Percentiles rank a stretch among this genome's conserved stretches.
Conservation (phyloP, 2,797 vertebrate species). For the Crypturellus tataupa region DNA sequence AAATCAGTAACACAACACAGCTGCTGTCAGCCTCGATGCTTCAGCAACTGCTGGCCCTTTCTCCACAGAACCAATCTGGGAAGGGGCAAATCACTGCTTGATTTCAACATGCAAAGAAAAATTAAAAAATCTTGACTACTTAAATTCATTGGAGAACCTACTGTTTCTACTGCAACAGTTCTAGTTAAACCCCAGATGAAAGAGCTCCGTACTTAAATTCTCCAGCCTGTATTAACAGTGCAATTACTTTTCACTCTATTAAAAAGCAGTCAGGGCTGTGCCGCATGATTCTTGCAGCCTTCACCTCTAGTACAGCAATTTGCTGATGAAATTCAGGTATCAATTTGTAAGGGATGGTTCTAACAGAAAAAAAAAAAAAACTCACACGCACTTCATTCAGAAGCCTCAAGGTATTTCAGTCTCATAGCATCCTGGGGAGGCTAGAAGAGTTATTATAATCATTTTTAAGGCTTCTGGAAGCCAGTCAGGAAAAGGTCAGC, state of each 20-base stretch:
- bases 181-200: neutral
- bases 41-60: neutral
- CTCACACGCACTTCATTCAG: neutral
- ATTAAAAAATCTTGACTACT: neutral
- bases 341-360: neutral
- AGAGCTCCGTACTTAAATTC: neutral
- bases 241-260: neutral
- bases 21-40: neutral
- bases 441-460: neutral
- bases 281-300: neutral
- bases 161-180: neutral
- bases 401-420: neutral
- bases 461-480: constrained; percentile 1
- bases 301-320: neutral
- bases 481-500: neutral
- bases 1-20: neutral
- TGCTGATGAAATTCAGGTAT: neutral
- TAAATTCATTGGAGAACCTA: neutral
- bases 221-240: neutral
- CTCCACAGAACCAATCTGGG: neutral
- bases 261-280: neutral
- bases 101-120: neutral
- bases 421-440: neutral
- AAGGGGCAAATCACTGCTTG: neutral
- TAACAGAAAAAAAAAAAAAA: neutral